Evolutionary conservation across 2,888 invertebrate species (phyloP).

Genomic region (Drosophila cognata): DNA sequence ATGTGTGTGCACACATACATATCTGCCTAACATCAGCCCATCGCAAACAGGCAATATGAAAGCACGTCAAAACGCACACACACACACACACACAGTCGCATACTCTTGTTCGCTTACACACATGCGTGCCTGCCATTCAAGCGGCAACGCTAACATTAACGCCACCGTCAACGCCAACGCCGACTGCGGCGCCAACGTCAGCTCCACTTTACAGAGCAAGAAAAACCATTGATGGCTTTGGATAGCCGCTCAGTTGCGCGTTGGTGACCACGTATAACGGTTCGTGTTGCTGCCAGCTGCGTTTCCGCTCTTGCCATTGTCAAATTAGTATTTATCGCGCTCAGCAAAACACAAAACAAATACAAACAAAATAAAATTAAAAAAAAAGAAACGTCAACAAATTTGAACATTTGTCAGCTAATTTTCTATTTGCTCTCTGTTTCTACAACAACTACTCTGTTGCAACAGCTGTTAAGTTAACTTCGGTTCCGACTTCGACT

Average conservation of each 20-base stretch:
- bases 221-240: conserved; percentile 66
- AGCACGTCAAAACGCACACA: conserved; percentile 43
- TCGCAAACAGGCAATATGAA: conserved; percentile 13
- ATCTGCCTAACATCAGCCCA: not conserved
- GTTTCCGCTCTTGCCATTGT: conserved; percentile 28
- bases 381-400: conserved; percentile 16
- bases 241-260: conserved; percentile 70
- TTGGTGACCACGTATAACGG: conserved; percentile 72
- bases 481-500: conserved; percentile 13
- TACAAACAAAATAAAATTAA: conserved; percentile 2
- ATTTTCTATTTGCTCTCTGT: conserved; percentile 7
- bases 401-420: conserved; percentile 35
- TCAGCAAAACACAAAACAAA: conserved; percentile 32
- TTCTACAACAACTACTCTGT: conserved; percentile 1
- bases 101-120: conserved; percentile 37
- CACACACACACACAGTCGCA: conserved; percentile 4
- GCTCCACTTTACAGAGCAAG: conserved; percentile 50
- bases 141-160: conserved; percentile 13
- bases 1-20: not conserved
- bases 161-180: conserved; percentile 16
- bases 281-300: conserved; percentile 34
- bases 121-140: conserved; percentile 66
- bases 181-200: conserved; percentile 15
- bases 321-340: conserved; percentile 43
- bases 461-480: conserved; percentile 31